Conservation (phyloP, 37 sponge, comb jelly and placozoan genomes). For the Crambe crambe region DNA sequence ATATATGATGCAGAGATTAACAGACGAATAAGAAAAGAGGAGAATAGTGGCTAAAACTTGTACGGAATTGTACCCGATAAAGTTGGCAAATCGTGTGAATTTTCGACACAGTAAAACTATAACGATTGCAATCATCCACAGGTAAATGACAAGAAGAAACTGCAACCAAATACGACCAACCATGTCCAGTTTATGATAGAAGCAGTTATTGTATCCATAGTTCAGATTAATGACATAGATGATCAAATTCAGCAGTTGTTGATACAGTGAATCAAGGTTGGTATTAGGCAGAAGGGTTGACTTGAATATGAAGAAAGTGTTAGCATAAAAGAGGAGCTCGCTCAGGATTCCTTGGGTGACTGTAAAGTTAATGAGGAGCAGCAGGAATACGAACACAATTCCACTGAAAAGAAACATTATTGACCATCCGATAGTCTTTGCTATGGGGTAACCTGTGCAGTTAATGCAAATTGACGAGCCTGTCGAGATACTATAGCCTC, state of each 20-base stretch:
- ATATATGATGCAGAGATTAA: not conserved
- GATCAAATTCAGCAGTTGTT: not conserved
- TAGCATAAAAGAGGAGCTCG: slow-evolving; percentile 11
- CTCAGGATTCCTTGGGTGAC: slow-evolving; percentile 15
- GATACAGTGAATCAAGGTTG: not conserved
- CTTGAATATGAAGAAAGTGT: not conserved
- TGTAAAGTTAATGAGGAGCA: not conserved
- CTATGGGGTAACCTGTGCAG: not conserved
- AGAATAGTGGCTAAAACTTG: slow-evolving; percentile 13
- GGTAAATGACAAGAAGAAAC: not conserved
- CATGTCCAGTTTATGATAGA: slow-evolving; percentile 7
- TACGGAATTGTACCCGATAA: not conserved
- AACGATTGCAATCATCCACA: not conserved
- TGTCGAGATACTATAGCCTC: not conserved
- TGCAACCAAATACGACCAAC: not conserved
- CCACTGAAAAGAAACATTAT: not conserved
- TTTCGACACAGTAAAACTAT: not conserved
- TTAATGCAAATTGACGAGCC: not conserved
- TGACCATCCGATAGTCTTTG: not conserved
- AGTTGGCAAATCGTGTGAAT: not conserved
- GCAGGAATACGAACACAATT: not conserved
- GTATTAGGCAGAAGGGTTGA: not conserved
- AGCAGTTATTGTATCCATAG: not conserved
- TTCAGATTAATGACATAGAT: not conserved
- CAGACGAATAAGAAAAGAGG: not conserved